These are phyloP conservation scores for Echinarachnius parma DNA, from an alignment of 53 echinoderm and acorn worm genomes.

Conservation along the genomic window DNA sequence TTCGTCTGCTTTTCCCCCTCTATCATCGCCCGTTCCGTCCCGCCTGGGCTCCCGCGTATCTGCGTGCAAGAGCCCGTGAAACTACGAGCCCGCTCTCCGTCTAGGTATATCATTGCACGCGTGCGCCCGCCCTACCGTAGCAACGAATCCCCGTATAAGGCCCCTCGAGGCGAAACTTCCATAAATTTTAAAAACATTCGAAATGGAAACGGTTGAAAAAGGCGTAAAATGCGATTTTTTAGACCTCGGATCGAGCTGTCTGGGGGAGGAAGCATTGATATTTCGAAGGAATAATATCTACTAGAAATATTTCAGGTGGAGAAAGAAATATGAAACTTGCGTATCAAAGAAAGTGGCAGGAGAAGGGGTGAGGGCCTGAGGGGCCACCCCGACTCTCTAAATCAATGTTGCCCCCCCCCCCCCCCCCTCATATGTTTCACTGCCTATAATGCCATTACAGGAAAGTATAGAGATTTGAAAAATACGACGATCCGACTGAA, in stretches of 20 bases:
- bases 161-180: constrained; percentile 28
- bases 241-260: no score
- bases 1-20: constrained; percentile 46
- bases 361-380: neutral
- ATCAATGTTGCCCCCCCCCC: no score
- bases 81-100: constrained; percentile 45
- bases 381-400: no score
- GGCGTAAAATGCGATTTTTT: constrained; percentile 44
- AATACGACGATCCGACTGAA: no score
- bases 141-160: constrained; percentile 35
- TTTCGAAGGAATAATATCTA: no score
- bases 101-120: constrained; percentile 42
- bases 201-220: constrained; percentile 44
- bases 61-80: constrained; percentile 49
- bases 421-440: no score
- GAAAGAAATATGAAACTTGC: no score
- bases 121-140: no score
- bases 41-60: constrained; percentile 36
- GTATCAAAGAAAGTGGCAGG: neutral
- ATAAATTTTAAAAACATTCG: constrained; percentile 49
- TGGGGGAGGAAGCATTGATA: no score
- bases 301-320: no score
- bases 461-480: no score
- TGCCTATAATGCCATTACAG: no score
- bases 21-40: constrained; percentile 37